A percentile compares a stretch with the other conserved stretches of the same genome.
Conservation (phyloP, 1,140 invertebrate genomes). For the Drosophila mojavensis region DNA sequence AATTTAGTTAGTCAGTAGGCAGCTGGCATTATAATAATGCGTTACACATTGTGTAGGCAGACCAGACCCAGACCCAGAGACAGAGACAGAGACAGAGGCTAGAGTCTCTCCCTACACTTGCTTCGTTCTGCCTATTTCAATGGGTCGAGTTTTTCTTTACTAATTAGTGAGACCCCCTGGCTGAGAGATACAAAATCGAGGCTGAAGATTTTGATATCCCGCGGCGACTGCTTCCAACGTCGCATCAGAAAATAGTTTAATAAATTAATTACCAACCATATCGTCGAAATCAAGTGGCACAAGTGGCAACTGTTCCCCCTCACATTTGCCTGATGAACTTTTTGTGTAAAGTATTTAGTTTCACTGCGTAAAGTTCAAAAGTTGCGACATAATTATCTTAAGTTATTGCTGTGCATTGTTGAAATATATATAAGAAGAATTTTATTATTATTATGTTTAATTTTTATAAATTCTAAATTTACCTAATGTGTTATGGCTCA, state of each 20-base stretch:
- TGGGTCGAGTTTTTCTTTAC: conserved; percentile 24
- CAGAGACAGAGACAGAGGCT: background rate
- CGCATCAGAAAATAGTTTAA: conserved; percentile 50
- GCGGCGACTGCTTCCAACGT: conserved; percentile 7
- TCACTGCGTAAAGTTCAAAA: conserved; percentile 32
- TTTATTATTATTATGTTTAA: too few species aligned
- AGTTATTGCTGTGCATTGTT: background rate
- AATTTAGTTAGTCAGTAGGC: conserved; percentile 42
- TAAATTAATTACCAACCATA: conserved; percentile 60
- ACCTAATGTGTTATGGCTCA: too few species aligned
- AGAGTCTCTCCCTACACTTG: background rate
- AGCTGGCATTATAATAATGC: conserved; percentile 55
- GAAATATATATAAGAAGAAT: background rate
- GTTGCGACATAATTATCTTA: conserved; percentile 9
- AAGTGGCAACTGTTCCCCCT: conserved; percentile 32
- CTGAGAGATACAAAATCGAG: background rate
- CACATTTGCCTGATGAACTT: conserved; percentile 11
- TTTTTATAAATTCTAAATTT: too few species aligned
- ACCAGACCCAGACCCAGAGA: background rate
- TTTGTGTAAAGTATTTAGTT: conserved; percentile 24
- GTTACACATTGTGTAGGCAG: conserved; percentile 72
- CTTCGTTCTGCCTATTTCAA: conserved; percentile 16
- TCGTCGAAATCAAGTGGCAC: conserved; percentile 48
- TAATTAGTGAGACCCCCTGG: conserved; percentile 45
- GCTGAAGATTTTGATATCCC: conserved; percentile 40